These are phyloP conservation scores for Pseudobourletiella spinata DNA, from an alignment of 1,140 invertebrate genomes.

Conservation along the genomic window DNA sequence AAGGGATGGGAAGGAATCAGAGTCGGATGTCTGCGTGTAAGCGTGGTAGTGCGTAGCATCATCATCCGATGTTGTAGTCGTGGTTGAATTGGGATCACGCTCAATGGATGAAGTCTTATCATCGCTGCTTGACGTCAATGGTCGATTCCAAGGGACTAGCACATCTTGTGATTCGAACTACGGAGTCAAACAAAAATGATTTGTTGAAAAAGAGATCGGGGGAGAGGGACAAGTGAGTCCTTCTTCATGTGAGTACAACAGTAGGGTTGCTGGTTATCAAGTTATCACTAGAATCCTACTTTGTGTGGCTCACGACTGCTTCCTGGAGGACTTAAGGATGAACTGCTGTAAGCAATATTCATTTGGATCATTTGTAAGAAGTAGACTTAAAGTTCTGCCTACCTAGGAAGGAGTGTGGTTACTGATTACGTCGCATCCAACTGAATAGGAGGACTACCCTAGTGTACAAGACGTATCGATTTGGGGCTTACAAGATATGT, in stretches of 20 bases:
- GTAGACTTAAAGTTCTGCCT: too few species aligned
- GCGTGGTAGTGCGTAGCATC: constrained; percentile 55
- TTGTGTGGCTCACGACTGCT: too few species aligned
- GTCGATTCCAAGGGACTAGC: constrained; percentile 84
- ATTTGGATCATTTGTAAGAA: too few species aligned
- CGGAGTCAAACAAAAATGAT: constrained; percentile 12
- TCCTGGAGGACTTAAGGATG: too few species aligned
- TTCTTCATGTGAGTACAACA: not conserved
- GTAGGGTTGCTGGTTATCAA: too few species aligned
- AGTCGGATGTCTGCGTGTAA: constrained; percentile 55
- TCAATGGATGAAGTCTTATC: constrained; percentile 56
- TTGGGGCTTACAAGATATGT: too few species aligned
- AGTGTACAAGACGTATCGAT: too few species aligned
- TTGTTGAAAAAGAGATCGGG: not conserved
- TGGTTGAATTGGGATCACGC: constrained; percentile 46
- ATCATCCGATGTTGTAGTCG: constrained; percentile 52
- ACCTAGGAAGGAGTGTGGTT: too few species aligned
- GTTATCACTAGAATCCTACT: too few species aligned
- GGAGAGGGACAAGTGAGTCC: not conserved
- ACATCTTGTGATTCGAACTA: constrained; percentile 87
- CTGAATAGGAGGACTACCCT: too few species aligned
- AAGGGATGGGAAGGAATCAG: constrained; percentile 46
- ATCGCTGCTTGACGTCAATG: constrained; percentile 48
- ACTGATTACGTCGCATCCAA: too few species aligned
- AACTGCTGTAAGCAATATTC: too few species aligned